Evolutionary conservation across 2,113 vertebrate genomes (phyloP).

Genomic region (Cryptomyrus ogoouensis): DNA sequence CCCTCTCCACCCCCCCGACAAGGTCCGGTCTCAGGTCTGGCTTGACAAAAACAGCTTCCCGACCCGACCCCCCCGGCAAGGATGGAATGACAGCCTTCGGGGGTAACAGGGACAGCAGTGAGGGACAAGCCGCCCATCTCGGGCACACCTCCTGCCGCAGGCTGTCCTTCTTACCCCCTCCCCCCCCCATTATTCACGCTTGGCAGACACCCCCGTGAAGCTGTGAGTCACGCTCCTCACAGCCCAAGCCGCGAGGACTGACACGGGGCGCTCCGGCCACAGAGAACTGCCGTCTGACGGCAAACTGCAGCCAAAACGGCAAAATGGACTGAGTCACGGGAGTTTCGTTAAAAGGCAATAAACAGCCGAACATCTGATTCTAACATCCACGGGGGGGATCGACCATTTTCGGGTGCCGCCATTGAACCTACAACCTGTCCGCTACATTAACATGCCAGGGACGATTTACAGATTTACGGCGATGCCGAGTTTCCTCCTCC

Average conservation of each 20-base stretch:
- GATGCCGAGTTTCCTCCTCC: not conserved
- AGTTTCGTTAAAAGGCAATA: not conserved
- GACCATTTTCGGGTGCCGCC: not conserved
- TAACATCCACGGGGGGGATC: not conserved
- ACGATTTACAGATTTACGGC: not conserved
- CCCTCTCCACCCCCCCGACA: not conserved
- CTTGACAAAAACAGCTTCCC: not conserved
- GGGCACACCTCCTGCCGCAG: not conserved
- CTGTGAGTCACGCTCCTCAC: not conserved
- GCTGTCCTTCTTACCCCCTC: not conserved
- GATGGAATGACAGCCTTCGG: not conserved
- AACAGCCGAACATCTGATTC: not conserved
- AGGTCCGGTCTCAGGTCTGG: not conserved
- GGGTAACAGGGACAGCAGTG: not conserved
- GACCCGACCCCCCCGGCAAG: not conserved
- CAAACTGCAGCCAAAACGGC: not conserved
- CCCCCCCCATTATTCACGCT: not conserved
- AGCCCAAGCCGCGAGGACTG: not conserved
- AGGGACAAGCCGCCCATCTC: not conserved
- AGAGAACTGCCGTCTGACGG: not conserved
- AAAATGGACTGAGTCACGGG: not conserved
- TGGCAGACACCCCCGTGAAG: not conserved
- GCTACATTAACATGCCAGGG: not conserved
- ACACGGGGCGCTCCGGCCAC: not conserved
- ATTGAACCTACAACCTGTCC: not conserved